These are phyloP conservation scores for Dromaius novaehollandiae DNA, from an alignment of 2,113 vertebrate species.

Conservation along the genomic window DNA sequence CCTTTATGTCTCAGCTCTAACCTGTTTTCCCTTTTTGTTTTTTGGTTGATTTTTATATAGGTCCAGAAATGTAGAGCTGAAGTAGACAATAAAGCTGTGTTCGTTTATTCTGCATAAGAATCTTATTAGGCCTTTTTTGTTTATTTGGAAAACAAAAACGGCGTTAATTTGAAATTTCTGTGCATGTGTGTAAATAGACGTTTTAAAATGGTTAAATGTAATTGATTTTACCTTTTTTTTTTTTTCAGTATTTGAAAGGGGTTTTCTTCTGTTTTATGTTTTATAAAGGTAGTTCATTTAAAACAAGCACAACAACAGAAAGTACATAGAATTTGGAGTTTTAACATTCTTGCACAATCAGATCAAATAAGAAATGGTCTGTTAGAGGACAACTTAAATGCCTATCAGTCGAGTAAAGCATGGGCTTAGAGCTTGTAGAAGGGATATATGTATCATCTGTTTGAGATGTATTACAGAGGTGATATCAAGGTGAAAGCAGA, in stretches of 20 bases:
- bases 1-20: not conserved
- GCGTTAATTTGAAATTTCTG: not conserved
- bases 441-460: conserved; percentile 79
- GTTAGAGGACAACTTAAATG: conserved; percentile 67
- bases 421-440: conserved; percentile 53
- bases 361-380: conserved; percentile 57
- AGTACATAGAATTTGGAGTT: not conserved
- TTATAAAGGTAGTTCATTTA: conserved; percentile 21
- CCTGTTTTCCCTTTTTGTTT: not conserved
- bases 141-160: not conserved
- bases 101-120: not conserved
- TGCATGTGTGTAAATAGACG: not conserved
- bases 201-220: not conserved
- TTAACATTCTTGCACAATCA: not conserved
- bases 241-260: not conserved
- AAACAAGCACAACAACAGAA: not conserved
- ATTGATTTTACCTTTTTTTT: not conserved
- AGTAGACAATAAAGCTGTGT: not conserved
- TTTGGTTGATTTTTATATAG: fast-evolving
- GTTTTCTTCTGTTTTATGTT: not conserved
- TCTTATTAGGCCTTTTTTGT: not conserved
- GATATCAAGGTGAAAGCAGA: conserved; percentile 91
- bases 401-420: conserved; percentile 64
- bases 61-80: not conserved
- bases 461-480: conserved; percentile 82